Percentiles rank a stretch among this genome's conserved stretches.
Conservation (phyloP, 2,888 invertebrate genomes). For the Ennomos erosarius region DNA sequence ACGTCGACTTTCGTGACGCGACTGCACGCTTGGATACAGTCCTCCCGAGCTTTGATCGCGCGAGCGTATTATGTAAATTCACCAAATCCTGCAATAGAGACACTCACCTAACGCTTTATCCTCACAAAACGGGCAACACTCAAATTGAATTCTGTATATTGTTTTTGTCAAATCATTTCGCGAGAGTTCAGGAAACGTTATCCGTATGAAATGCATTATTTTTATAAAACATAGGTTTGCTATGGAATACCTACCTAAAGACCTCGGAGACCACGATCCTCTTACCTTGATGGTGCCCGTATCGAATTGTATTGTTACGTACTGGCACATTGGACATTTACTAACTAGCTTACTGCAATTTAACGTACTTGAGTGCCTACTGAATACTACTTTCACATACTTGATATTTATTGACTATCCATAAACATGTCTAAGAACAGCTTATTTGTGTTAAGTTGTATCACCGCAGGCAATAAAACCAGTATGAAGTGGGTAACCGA, state of each 20-base stretch:
- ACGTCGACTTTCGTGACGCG: slow-evolving; percentile 72
- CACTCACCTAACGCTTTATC: slow-evolving; percentile 51
- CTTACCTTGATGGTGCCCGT: slow-evolving; percentile 66
- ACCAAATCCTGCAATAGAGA: slow-evolving; percentile 59
- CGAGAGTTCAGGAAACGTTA: slow-evolving; percentile 19
- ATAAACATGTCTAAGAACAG: neutral
- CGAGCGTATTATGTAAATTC: slow-evolving; percentile 73
- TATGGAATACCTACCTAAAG: slow-evolving; percentile 33
- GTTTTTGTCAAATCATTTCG: slow-evolving; percentile 38
- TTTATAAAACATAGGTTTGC: slow-evolving; percentile 9
- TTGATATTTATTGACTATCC: neutral
- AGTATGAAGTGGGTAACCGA: slow-evolving; percentile 42
- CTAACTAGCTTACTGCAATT: neutral
- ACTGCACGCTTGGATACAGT: slow-evolving; percentile 69
- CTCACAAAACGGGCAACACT: slow-evolving; percentile 46
- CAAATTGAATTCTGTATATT: slow-evolving; percentile 50
- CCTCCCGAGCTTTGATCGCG: slow-evolving; percentile 62
- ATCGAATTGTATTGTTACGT: slow-evolving; percentile 55
- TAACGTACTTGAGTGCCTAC: neutral
- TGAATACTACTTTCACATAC: neutral
- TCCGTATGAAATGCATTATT: slow-evolving; percentile 10
- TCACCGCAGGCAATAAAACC: slow-evolving; percentile 42
- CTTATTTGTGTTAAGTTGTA: slow-evolving; percentile 22
- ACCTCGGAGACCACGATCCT: slow-evolving; percentile 67
- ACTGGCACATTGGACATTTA: slow-evolving; percentile 1